Evolutionary conservation across 2,888 invertebrate species (phyloP).

Genomic region (Oligia latruncula): DNA sequence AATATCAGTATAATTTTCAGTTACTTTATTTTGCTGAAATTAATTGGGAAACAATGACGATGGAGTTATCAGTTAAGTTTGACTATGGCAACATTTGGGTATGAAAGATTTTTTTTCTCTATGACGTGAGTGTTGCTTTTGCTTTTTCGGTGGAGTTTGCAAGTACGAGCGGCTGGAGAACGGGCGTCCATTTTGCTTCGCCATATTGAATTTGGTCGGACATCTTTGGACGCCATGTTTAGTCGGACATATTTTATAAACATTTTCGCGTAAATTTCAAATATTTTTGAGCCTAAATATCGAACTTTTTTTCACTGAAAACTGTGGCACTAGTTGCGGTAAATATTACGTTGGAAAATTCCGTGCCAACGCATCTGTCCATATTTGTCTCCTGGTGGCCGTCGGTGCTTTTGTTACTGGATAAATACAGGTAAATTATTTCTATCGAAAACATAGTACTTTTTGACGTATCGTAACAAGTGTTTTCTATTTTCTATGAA

Average conservation of each 20-base stretch:
- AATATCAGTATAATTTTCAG: not conserved
- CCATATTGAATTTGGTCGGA: constrained; percentile 91
- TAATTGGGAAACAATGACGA: constrained; percentile 8
- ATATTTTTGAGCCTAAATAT: constrained; percentile 88
- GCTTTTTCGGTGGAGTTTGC: constrained; percentile 74
- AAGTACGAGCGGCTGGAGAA: constrained; percentile 73
- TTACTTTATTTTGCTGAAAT: constrained; percentile 15
- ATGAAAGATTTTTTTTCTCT: constrained; percentile 59
- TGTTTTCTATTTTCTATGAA: constrained; percentile 86
- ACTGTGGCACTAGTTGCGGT: constrained; percentile 81
- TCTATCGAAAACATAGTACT: constrained; percentile 85
- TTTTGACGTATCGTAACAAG: constrained; percentile 89
- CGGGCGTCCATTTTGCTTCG: constrained; percentile 90
- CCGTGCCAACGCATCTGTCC: constrained; percentile 86
- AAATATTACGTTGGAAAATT: constrained; percentile 83
- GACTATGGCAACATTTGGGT: constrained; percentile 71
- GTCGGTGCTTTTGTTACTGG: constrained; percentile 88
- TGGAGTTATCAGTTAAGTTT: too few relatives aligned
- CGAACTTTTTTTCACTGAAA: constrained; percentile 88
- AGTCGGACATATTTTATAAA: constrained; percentile 94
- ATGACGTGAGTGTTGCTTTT: constrained; percentile 76
- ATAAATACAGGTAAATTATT: constrained; percentile 90
- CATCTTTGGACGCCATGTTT: constrained; percentile 93
- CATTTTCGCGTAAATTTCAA: constrained; percentile 91
- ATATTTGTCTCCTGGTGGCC: constrained; percentile 87